Evolutionary conservation across 2,888 invertebrate species (phyloP), one percentile per base, ranked within the genome.

Genomic region (Aromia moschata): DNA sequence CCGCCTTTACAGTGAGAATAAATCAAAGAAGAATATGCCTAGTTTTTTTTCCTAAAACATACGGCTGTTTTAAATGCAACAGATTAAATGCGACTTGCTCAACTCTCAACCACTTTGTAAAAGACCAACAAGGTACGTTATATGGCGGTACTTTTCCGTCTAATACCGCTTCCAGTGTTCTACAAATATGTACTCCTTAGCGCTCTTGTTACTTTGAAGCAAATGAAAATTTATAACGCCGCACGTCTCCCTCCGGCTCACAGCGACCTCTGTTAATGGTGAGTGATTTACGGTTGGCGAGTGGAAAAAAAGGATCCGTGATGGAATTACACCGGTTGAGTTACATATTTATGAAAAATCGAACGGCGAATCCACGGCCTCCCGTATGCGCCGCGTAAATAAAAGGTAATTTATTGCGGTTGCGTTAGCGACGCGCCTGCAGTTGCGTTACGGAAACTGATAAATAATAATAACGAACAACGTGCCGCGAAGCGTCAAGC

Each of bases 261-360:
- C 7, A 7, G 3, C 7, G 7, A 7, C 25, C 25, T 25, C 25
- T 5, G 25, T 25, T 25, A 25, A 25, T 25, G 25, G 11, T 15
- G 16, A 9, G 17, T 16, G 17, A 40, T 40, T 40, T 40, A n/a
- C 40, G 17, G 17, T 17, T 40, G 16, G 10, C 15, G 16, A 10
- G 10, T 16, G n/a, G n/a, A 40, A 40, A 40, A 37, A 10, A 15
- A 37, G 15, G 10, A 4, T 17, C n/a, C 25, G 7, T 7, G 25
- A 7, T 25, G n/a, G 40, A 40, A 17, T n/a, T 17, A 40, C 40
- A 40, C 40, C 40, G 18, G 17, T 40, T 17, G 15, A 40, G 40
- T 40, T 40, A 40, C 17, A 18, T 40, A 40, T 40, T 40, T 40
- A 40, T 40, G 18, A 40, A 18, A 17, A 40, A 40, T 40, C 40